Evolutionary conservation across 2,888 invertebrate genomes (phyloP), one percentile per base, ranked within the genome.

Genomic region (Apamea epomidion): DNA sequence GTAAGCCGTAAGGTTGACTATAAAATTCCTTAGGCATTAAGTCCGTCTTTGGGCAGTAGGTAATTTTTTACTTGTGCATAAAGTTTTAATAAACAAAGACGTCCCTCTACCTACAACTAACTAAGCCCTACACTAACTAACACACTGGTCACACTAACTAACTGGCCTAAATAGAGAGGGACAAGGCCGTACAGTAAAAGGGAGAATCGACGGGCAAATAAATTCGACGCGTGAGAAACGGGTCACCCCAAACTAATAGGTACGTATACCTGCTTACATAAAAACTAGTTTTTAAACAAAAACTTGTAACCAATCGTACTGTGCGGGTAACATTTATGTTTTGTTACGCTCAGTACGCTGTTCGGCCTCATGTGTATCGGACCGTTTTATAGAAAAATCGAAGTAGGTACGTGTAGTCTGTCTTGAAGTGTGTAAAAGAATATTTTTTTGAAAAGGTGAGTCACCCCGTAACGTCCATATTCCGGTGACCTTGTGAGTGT

Each of bases 401-500:
- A 87, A 84, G 62, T 32, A 32, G 32, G 32, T 29, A 45, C 21
- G 54, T 54, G 51, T 60, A n/a, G 58, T 71, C 10, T 72, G 21
- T 76, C 68, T 79, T 48, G 71, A 76, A 74, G 67, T 76, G 75
- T 65, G 42, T 68, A 65, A 72, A 77, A 74, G 68, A 67, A 84
- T 73, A 74, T 62, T 82, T 88, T 54, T 79, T 73, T 76, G 80
- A 64, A 74, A 84, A 88, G 92, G 90, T 91, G 90, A 92, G 90
- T 92, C 91, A 91, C 89, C 91, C 88, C 82, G 79, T 85, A 83
- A 78, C 85, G 82, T 85, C 87, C 88, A 87, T 88, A 86, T 90
- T 90, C 89, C 88, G 83, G 78, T 92, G 92, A 92, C 93, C 93
- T 94, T 94, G 93, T 87, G 71, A 62, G 81, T 84, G 76, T 81